Percentiles rank a stretch among this genome's conserved stretches.
These are phyloP conservation scores for Mobula hypostoma DNA, from an alignment of 2,113 vertebrate genomes.

Conservation along the genomic window DNA sequence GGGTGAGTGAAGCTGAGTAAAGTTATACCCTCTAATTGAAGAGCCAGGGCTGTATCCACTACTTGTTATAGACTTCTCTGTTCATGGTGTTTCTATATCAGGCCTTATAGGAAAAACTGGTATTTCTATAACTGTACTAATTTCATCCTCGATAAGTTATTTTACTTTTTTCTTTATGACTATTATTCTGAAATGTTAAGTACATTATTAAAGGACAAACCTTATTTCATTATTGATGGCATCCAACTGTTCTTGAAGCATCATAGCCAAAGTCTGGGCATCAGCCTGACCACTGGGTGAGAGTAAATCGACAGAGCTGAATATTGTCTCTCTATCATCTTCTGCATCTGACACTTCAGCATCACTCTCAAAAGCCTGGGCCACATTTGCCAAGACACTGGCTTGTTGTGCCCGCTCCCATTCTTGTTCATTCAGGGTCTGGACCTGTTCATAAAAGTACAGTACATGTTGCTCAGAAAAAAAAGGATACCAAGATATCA, in stretches of 20 bases:
- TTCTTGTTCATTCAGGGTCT: slow-evolving; percentile 93
- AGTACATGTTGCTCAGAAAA: neutral
- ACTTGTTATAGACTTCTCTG: too few relatives aligned
- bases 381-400: slow-evolving; percentile 87
- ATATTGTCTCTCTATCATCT: slow-evolving; percentile 81
- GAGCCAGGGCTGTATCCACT: too few relatives aligned
- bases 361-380: slow-evolving; percentile 91
- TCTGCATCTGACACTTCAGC: slow-evolving; percentile 82
- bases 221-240: slow-evolving; percentile 98
- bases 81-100: too few relatives aligned
- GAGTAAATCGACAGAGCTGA: slow-evolving; percentile 83
- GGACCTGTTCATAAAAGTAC: slow-evolving; percentile 65
- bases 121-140: too few relatives aligned
- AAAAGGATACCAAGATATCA: neutral
- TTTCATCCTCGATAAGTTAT: too few relatives aligned
- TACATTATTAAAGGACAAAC: slow-evolving; percentile 47
- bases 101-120: too few relatives aligned
- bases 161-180: too few relatives aligned
- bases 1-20: too few relatives aligned
- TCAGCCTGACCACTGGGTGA: slow-evolving; percentile 91
- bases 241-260: slow-evolving; percentile 96
- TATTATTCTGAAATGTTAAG: neutral
- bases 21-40: too few relatives aligned
- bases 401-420: slow-evolving; percentile 97
- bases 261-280: slow-evolving; percentile 88